Base-by-base conservation (phyloP, 2,113 vertebrate species). In the Podarcis raffonei region DNA sequence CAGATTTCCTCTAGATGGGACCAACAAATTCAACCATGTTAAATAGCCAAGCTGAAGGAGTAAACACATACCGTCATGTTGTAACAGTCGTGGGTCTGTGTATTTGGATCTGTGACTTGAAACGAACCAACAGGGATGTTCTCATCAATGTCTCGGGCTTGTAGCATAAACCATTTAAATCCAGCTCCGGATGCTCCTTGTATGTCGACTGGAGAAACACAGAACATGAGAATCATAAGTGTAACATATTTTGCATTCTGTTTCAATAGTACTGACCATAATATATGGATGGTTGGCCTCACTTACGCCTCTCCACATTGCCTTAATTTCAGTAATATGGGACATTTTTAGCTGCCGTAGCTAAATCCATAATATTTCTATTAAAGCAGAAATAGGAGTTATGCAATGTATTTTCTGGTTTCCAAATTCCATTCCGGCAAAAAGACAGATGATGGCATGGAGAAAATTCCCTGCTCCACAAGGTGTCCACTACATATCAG, bases 131-230 rank as follows among this genome's bases (percentile, higher is more conserved):
- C n/a, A 8, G 87, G 87, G n/a, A 69, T 30, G 42, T 89, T 84
- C 84, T 53, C 48, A 35, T 89, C 87, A 69, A 89, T 23, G 74
- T 89, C 87, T 84, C 87, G 59, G 25, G 81, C 87, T 27, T 89
- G 87, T 42, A 89, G 81, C 87, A 89, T 89, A 37, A 89, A 89
- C 87, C 87, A 89, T 69, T 78, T 89, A 65, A 89, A 89, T 78
- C 39, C 74, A 78, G 62, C 86, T 62, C 42, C 53, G 39, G 78
- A 13, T 2, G n/a, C 16, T 69, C 87, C 87, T 78, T 89, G 72
- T 27, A 89, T 77, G 62, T 35, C 77, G 22, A 89, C 87, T 89
- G 65, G 65, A 83, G n/a, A 89, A 84, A 69, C 65, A 88, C 77
- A 81, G 20, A 65, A 23, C 30, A 23, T n/a, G n/a, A 76, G 16